Conservation (phyloP, 2,113 vertebrate species). For the Rhinopomastus cyanomelas region DNA sequence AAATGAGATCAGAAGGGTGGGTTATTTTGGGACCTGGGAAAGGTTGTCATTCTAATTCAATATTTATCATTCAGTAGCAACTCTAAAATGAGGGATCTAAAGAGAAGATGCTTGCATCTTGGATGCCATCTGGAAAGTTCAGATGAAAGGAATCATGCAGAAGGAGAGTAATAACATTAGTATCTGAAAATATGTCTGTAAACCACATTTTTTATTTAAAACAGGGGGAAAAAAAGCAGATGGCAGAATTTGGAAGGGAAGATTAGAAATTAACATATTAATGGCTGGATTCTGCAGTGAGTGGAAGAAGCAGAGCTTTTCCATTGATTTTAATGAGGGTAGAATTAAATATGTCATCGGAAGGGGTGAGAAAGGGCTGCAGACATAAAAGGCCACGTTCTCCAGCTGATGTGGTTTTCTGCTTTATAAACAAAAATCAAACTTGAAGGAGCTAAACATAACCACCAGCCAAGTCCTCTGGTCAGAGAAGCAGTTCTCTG, state of each 20-base stretch:
- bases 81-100: conserved; percentile 37
- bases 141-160: background rate
- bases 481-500: background rate
- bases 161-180: conserved; percentile 29
- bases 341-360: background rate
- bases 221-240: background rate
- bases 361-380: background rate
- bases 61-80: conserved; percentile 24
- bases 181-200: conserved; percentile 27
- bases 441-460: background rate
- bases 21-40: conserved; percentile 33
- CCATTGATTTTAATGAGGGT: conserved; percentile 14
- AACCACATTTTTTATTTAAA: background rate
- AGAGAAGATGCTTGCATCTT: conserved; percentile 1
- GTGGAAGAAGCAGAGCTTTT: background rate
- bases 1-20: conserved; percentile 57
- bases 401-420: background rate
- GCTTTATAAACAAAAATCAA: background rate
- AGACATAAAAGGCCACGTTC: background rate
- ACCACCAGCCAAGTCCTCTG: background rate
- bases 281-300: background rate
- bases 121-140: conserved; percentile 41
- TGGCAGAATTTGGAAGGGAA: conserved; percentile 17
- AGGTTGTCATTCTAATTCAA: conserved; percentile 51
- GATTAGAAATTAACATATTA: conserved; percentile 47